Conservation (phyloP, 2,888 invertebrate species). For the Nemapogon koenigi region DNA sequence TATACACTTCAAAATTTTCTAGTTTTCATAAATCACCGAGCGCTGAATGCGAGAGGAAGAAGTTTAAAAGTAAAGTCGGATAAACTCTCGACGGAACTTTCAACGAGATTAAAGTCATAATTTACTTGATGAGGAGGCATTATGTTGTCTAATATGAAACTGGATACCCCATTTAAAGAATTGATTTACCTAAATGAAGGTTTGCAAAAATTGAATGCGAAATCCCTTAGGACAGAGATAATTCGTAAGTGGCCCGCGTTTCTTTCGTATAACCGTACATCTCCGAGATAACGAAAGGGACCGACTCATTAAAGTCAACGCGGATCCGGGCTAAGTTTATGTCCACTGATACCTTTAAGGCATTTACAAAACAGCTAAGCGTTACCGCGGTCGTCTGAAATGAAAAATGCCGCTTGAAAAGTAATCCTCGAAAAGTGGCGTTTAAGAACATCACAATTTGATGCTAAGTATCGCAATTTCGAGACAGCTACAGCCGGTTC, state of each 20-base stretch:
- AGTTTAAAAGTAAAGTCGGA: constrained; percentile 49
- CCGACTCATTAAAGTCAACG: constrained; percentile 56
- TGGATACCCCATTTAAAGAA: constrained; percentile 28
- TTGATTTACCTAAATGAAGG: constrained; percentile 35
- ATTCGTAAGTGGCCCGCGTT: constrained; percentile 38
- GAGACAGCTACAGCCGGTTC: constrained; percentile 39
- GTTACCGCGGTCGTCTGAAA: constrained; percentile 30
- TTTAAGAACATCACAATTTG: constrained; percentile 56
- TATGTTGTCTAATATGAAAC: constrained; percentile 45
- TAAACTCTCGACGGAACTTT: constrained; percentile 46
- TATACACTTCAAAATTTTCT: constrained; percentile 42
- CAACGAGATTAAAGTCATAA: constrained; percentile 53
- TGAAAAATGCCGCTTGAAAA: constrained; percentile 37
- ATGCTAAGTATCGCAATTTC: constrained; percentile 59
- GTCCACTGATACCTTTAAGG: constrained; percentile 55
- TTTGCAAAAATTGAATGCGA: constrained; percentile 30
- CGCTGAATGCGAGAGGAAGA: constrained; percentile 41
- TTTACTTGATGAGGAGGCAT: constrained; percentile 49
- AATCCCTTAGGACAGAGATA: constrained; percentile 30
- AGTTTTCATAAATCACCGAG: constrained; percentile 55
- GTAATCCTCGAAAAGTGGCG: constrained; percentile 49
- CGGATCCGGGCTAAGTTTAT: constrained; percentile 46
- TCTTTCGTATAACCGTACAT: constrained; percentile 44
- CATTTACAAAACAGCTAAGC: constrained; percentile 56
- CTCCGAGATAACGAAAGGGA: constrained; percentile 51